Conservation (phyloP, 37 sponge, comb jelly and placozoan species). For the Diacarnus erythraeanus region DNA sequence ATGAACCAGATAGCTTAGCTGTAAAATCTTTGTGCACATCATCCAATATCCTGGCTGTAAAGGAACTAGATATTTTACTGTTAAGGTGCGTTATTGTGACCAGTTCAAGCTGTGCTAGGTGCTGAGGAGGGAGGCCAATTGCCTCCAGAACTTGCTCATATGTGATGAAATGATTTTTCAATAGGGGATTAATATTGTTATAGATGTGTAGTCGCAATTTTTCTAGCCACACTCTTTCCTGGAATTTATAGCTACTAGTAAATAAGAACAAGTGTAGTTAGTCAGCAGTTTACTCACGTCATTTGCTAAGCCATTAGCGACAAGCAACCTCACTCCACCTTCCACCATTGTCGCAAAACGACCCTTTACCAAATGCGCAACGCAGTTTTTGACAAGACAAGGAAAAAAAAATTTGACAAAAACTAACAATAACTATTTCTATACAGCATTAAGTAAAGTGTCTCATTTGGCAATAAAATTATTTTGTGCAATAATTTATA, state of each 20-base stretch:
- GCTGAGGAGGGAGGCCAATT: not conserved
- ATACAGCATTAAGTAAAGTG: no score
- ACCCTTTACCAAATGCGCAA: no score
- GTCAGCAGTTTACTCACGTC: not conserved
- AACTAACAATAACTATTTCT: no score
- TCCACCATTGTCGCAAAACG: no score
- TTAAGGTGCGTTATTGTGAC: conserved; percentile 4
- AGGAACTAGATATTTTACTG: not conserved
- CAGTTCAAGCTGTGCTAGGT: not conserved
- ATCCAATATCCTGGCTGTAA: not conserved
- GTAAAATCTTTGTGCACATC: no score
- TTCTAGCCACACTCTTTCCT: conserved; percentile 8
- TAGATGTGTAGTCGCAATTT: not conserved
- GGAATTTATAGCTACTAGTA: no score
- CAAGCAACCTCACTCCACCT: no score
- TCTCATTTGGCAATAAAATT: no score
- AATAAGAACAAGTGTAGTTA: not conserved
- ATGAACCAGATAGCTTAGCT: no score
- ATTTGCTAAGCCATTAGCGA: not conserved
- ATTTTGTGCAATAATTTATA: no score
- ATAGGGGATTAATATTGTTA: not conserved
- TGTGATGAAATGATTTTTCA: not conserved
- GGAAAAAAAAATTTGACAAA: no score
- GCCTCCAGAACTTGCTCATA: not conserved
- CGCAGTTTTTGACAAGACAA: no score